Conservation (phyloP, 2,113 vertebrate genomes). For the Antidorcas marsupialis region DNA sequence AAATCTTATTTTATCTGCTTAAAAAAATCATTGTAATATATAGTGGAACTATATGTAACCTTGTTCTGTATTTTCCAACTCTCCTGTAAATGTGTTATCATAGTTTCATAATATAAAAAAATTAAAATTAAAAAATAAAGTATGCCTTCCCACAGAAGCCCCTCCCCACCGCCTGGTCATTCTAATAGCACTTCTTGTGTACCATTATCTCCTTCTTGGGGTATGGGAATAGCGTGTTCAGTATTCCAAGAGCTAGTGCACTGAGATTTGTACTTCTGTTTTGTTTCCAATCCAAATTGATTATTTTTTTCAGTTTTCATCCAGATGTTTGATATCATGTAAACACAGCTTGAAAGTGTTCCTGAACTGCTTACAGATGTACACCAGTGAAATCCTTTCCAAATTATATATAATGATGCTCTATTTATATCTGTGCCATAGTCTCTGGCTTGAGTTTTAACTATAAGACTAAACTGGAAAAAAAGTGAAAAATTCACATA, state of each 20-base stretch:
- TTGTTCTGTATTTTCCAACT: not conserved
- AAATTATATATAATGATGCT: slow-evolving; percentile 74
- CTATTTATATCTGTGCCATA: slow-evolving; percentile 68
- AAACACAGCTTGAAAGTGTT: slow-evolving; percentile 75
- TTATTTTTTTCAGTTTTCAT: slow-evolving; percentile 75
- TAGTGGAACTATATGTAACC: not conserved
- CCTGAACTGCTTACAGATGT: slow-evolving; percentile 69
- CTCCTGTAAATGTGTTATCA: not conserved
- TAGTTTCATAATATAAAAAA: not conserved
- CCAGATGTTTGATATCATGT: slow-evolving; percentile 75
- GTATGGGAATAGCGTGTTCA: not conserved
- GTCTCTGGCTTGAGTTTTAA: slow-evolving; percentile 63
- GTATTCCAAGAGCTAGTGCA: slow-evolving; percentile 17
- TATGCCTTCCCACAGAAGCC: not conserved
- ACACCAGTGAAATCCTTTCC: slow-evolving; percentile 60
- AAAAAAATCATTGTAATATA: not conserved
- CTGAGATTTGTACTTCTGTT: slow-evolving; percentile 65
- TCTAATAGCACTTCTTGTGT: not conserved
- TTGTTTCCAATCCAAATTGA: slow-evolving; percentile 72
- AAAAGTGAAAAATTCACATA: slow-evolving; percentile 49
- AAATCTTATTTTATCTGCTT: not conserved
- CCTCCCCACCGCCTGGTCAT: not conserved
- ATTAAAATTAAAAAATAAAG: not conserved
- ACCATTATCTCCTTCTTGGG: slow-evolving; percentile 2
- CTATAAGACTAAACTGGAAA: slow-evolving; percentile 42